Evolutionary conservation across 2,113 vertebrate genomes (phyloP), one percentile per base, ranked within the genome.

Genomic region (Balaenoptera acutorostrata): DNA sequence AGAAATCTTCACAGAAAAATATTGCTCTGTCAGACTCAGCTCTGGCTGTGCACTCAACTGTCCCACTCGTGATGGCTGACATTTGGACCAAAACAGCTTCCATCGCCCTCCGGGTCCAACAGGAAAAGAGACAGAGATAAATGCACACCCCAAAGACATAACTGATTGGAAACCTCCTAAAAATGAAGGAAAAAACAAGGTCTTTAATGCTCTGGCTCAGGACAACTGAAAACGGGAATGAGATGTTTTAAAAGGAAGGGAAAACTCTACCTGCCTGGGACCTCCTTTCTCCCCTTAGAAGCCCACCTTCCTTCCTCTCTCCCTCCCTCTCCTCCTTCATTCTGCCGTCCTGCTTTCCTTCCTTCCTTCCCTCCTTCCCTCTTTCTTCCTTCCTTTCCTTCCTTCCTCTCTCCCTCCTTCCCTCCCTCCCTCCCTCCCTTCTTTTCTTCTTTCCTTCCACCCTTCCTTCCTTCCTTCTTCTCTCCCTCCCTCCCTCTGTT

Each of bases 1-100:
- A 66, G 69, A 84, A 94, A 75, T 95, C 63, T 92, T 92, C 86
- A 41, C 27, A 84, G 31, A 31, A 49, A 97, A 86, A 87, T 8
- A 55, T 46, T 20, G 33, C n/a, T 88, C 7, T 57, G 57, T 57
- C 49, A 97, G 89, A 93, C 9, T 52, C 41, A 1, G 61, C 29
- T 85, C 87, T 88, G 59, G 27, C 75, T 94, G 2, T 2, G 57
- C 10, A 92, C 39, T 81, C n/a, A 61, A 92, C 63, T 7, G 0
- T 1, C 9, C 7, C 8, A 7, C 17, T 72, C 4, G 8, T 57
- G 71, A 55, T 20, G 46, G 21, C 55, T 86, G 86, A 97, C 66
- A 93, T 64, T 93, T 75, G 84, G 44, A 64, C 72, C 84, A 71
- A 78, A 97, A 83, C 44, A 86, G 52, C 5, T 88, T 63, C 80